Conservation (phyloP, 2,888 invertebrate genomes). For the Leptinotarsa juncta region DNA sequence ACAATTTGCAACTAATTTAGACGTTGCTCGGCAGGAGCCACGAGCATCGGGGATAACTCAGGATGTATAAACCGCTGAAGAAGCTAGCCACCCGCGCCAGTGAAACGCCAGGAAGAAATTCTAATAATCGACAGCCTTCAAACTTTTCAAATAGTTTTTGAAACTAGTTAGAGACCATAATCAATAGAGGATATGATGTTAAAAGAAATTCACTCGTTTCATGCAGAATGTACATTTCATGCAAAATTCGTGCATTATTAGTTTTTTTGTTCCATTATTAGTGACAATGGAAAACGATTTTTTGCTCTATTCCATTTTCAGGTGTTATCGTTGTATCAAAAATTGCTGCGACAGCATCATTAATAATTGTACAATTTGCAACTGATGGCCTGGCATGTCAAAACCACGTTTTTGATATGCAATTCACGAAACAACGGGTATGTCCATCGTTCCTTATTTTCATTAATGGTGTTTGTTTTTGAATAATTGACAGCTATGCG, state of each 20-base stretch:
- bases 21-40: too few species aligned
- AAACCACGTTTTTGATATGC: slow-evolving; percentile 27
- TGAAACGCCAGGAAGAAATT: too few species aligned
- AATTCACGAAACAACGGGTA: slow-evolving; percentile 13
- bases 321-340: slow-evolving; percentile 7
- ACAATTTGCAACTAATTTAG: too few species aligned
- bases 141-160: too few species aligned
- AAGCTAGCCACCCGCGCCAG: too few species aligned
- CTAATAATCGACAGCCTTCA: too few species aligned
- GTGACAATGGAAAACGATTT: slow-evolving; percentile 11
- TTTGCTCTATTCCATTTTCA: slow-evolving; percentile 3
- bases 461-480: slow-evolving; percentile 13
- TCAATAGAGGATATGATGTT: too few species aligned
- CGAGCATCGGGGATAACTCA: too few species aligned
- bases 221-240: too few species aligned
- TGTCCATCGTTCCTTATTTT: slow-evolving; percentile 15
- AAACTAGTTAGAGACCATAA: too few species aligned
- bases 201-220: too few species aligned
- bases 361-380: slow-evolving; percentile 12
- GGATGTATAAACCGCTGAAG: too few species aligned
- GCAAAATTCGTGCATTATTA: background rate
- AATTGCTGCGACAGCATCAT: slow-evolving; percentile 14
- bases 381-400: slow-evolving; percentile 20
- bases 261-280: background rate
- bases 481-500: background rate